Base-by-base conservation (phyloP, 2,113 vertebrate species). In the Pao palembangensis region DNA sequence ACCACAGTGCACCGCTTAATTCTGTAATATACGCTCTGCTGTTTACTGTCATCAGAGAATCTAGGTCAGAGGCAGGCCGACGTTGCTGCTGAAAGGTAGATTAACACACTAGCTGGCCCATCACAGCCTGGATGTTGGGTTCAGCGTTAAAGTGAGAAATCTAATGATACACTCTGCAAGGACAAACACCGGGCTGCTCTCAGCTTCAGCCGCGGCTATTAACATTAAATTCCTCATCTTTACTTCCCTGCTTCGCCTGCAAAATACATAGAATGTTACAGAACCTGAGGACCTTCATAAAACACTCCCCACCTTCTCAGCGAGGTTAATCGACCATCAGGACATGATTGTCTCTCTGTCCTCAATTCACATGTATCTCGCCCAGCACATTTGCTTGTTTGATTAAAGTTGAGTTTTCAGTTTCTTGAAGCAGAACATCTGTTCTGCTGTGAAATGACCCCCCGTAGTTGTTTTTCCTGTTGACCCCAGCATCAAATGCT, bases 21-120 rank as follows among this genome's bases (percentile, higher is more conserved):
- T 81, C 77, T 54, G 71, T 81, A 81, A 75, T 74, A 81, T 88
- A 80, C 76, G 77, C 58, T 60, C 64, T 58, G 56, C 51, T 55
- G 71, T 17, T 78, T 82, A 71, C 84, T 78, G 69, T 81, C 42
- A 52, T 61, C 42, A 52, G 68, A 53, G 59, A 85, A 89, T 89
- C 69, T 89, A 82, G 88, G 89, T 89, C 88, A 88, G 73, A 55
- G 59, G 59, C 68, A 80, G 64, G 79, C 55, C 80, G 78, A 79
- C 41, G 46, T 52, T 67, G n/a, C 58, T 53, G 58, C 69, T 82
- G 58, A 80, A 74, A 80, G 78, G 77, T 79, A 67, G 75, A 85
- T 76, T 80, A 70, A 67, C 58, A 55, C 66, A 28, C 58, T 12
- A 55, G 31, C 46, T 61, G 41, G 61, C 2, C 65, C 64, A 68